Evolutionary conservation across 2,797 vertebrate genomes (phyloP).

Genomic region (Acestrorhynchus altus): DNA sequence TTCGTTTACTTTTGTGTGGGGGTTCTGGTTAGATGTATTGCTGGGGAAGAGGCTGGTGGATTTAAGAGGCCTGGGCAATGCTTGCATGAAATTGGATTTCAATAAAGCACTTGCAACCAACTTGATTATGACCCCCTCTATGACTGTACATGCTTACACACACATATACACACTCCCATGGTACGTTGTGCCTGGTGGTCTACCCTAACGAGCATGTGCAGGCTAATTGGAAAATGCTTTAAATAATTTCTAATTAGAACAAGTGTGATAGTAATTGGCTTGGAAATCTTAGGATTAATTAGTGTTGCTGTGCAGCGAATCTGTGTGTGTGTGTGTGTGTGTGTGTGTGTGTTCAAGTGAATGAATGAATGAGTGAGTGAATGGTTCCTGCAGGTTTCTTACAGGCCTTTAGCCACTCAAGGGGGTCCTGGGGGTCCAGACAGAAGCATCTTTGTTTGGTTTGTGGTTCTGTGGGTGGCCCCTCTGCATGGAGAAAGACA

Average conservation of each 20-base stretch:
- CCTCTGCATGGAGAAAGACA: constrained; percentile 72
- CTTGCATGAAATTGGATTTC: constrained; percentile 13
- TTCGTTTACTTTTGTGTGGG: not conserved
- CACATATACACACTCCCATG: constrained; percentile 19
- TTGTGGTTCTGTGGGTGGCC: constrained; percentile 86
- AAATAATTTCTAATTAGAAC: constrained; percentile 90
- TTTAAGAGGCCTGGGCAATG: constrained; percentile 2
- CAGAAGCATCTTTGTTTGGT: constrained; percentile 84
- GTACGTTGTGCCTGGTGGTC: constrained; percentile 64
- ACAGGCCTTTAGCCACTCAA: constrained; percentile 82
- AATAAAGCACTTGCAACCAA: constrained; percentile 9
- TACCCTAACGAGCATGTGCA: constrained; percentile 78
- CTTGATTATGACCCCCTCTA: not conserved
- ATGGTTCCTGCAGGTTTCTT: constrained; percentile 83
- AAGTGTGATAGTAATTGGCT: constrained; percentile 87
- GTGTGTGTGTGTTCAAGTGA: constrained; percentile 58
- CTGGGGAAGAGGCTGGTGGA: constrained; percentile 1
- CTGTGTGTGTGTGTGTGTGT: constrained; percentile 38
- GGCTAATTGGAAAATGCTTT: constrained; percentile 87
- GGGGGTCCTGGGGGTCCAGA: constrained; percentile 61
- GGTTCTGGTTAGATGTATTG: not conserved
- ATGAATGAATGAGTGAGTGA: constrained; percentile 69
- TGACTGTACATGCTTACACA: constrained; percentile 12
- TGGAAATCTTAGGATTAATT: constrained; percentile 83
- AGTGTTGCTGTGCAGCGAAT: constrained; percentile 73